phyloP scores from a whole-genome alignment of 2,888 invertebrate species.

The Rhingia rostrata region DNA sequence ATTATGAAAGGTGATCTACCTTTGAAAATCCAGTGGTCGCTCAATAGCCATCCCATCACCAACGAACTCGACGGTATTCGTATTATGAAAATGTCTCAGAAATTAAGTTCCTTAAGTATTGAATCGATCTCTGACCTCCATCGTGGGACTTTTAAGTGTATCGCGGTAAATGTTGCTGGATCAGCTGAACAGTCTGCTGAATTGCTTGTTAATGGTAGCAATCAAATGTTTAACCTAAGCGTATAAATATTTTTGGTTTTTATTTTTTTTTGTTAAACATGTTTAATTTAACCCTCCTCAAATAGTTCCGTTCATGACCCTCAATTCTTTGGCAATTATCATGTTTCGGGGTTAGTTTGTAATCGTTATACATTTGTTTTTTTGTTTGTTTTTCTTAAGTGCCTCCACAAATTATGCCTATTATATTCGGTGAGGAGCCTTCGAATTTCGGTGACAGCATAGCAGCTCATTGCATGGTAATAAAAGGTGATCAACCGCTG shows the following conservation, averaged over 20 bases:
- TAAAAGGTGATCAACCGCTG: conserved; percentile 87
- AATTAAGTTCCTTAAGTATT: conserved; percentile 88
- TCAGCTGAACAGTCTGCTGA: conserved; percentile 86
- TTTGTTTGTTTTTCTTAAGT: conserved; percentile 80
- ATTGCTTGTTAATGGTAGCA: conserved; percentile 88
- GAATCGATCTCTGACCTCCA: conserved; percentile 89
- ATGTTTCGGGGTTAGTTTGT: neutral
- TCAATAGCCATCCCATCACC: conserved; percentile 86
- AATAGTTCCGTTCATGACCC: neutral
- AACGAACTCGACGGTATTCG: conserved; percentile 85
- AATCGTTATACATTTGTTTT: neutral
- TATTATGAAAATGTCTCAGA: conserved; percentile 86
- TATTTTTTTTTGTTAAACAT: conserved; percentile 29
- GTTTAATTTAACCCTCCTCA: neutral
- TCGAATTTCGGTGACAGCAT: conserved; percentile 89
- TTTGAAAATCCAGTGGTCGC: conserved; percentile 89
- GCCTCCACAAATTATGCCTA: conserved; percentile 88
- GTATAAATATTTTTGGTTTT: conserved; percentile 25
- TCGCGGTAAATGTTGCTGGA: conserved; percentile 88
- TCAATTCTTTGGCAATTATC: no score
- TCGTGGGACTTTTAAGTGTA: conserved; percentile 90
- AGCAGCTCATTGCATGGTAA: conserved; percentile 86
- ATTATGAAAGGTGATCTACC: conserved; percentile 92
- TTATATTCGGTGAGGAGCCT: conserved; percentile 88
- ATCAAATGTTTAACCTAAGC: conserved; percentile 6